Percentiles rank a stretch among this genome's conserved stretches.
Conservation (phyloP, 2,888 invertebrate genomes). For the Perizoma affinitatum region DNA sequence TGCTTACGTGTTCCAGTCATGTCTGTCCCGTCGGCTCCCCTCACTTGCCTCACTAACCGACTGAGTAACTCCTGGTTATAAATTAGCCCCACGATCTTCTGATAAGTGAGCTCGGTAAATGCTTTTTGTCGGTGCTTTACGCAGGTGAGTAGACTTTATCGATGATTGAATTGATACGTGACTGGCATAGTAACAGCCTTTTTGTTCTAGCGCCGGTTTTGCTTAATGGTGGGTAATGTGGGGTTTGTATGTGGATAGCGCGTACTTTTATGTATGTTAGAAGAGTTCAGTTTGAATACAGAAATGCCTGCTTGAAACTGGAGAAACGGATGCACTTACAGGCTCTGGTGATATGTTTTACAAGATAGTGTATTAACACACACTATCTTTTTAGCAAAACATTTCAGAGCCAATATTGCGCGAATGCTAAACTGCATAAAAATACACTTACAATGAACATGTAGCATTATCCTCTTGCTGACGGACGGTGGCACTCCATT, state of each 20-base stretch:
- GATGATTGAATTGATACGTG: conserved; percentile 76
- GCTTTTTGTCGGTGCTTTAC: conserved; percentile 72
- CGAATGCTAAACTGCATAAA: neutral
- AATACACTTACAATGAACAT: conserved; percentile 94
- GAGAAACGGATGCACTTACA: neutral
- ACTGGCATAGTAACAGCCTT: conserved; percentile 63
- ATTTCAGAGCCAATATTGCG: too few species aligned
- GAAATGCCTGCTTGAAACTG: conserved; percentile 2
- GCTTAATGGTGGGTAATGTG: conserved; percentile 38
- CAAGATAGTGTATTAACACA: too few species aligned
- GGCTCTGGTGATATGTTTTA: neutral
- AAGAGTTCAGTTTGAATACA: conserved; percentile 16
- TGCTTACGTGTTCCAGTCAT: conserved; percentile 80
- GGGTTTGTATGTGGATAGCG: conserved; percentile 26
- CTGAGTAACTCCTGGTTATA: conserved; percentile 79
- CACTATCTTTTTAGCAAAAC: too few species aligned
- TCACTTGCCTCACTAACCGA: conserved; percentile 60
- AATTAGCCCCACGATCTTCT: conserved; percentile 75
- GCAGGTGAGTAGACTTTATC: conserved; percentile 78
- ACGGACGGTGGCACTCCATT: conserved; percentile 95
- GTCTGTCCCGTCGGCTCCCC: conserved; percentile 43
- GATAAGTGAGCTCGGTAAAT: conserved; percentile 73
- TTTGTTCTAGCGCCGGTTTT: conserved; percentile 41
- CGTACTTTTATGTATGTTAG: conserved; percentile 24
- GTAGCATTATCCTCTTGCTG: conserved; percentile 95